A percentile compares a stretch with the other conserved stretches of the same genome.
These are phyloP conservation scores for Typhlichthys eigenmanni DNA, from an alignment of 2,797 vertebrate species.

Conservation along the genomic window DNA sequence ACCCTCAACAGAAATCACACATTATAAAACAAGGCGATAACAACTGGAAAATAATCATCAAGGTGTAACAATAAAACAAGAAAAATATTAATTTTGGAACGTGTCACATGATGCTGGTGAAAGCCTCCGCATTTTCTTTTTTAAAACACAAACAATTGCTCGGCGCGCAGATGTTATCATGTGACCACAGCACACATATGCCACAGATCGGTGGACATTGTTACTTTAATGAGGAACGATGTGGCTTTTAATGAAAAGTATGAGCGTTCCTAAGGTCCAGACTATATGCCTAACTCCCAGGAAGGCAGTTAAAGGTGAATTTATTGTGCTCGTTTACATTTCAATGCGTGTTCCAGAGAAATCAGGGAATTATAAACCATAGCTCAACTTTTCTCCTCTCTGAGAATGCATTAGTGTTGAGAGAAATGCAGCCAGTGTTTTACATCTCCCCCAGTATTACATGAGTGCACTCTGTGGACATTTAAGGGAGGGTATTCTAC, in stretches of 20 bases:
- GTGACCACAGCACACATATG: conserved; percentile 33
- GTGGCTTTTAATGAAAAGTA: conserved; percentile 67
- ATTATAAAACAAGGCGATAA: conserved; percentile 54
- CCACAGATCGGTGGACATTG: conserved; percentile 57
- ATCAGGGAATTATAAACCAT: conserved; percentile 68
- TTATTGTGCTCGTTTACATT: conserved; percentile 78
- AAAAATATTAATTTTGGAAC: conserved; percentile 59
- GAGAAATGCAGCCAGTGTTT: conserved; percentile 63
- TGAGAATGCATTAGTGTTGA: conserved; percentile 63
- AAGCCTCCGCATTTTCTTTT: conserved; percentile 48
- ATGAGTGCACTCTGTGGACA: conserved; percentile 42
- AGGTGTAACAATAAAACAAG: conserved; percentile 29
- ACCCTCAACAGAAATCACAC: conserved; percentile 46
- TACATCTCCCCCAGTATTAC: conserved; percentile 64
- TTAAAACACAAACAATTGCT: conserved; percentile 24
- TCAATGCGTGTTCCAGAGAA: conserved; percentile 69
- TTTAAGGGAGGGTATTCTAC: conserved; percentile 48
- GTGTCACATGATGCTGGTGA: conserved; percentile 66
- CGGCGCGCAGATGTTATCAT: conserved; percentile 55
- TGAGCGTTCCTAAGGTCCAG: conserved; percentile 63
- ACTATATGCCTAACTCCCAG: conserved; percentile 66
- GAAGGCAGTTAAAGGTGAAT: conserved; percentile 73
- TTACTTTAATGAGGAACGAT: conserved; percentile 65
- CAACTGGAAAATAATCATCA: conserved; percentile 36
- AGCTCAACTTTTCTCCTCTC: conserved; percentile 60